phyloP scores from a whole-genome alignment of 2,113 vertebrate species.

The Sylvia atricapilla region DNA sequence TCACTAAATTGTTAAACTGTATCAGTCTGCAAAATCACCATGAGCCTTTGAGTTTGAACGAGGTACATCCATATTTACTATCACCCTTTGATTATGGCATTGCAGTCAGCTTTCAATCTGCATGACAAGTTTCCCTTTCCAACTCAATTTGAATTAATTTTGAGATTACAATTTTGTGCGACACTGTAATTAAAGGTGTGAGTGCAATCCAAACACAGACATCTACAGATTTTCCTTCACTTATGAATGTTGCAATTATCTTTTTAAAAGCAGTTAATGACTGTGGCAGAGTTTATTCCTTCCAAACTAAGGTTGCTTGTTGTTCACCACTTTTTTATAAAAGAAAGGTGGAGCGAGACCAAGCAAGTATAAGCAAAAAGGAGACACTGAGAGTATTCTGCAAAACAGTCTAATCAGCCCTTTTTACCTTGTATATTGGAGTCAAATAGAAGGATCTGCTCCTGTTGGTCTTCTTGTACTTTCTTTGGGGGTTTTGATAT shows the following conservation, averaged over 20 bases:
- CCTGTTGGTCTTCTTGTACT: not conserved
- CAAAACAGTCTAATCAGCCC: not conserved
- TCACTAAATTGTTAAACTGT: not conserved
- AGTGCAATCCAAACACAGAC: constrained; percentile 24
- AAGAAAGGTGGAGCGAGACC: not conserved
- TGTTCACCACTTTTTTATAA: not conserved
- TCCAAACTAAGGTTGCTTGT: not conserved
- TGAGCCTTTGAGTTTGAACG: not conserved
- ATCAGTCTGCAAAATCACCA: not conserved
- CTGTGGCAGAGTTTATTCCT: not conserved
- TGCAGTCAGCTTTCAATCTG: constrained; percentile 17
- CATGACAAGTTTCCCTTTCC: not conserved
- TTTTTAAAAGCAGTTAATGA: constrained; percentile 28
- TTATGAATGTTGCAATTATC: not conserved
- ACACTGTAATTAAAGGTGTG: not conserved
- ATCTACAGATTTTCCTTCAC: constrained; percentile 8
- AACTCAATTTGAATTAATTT: constrained; percentile 42
- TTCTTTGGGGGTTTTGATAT: not conserved
- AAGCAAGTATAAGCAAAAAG: not conserved
- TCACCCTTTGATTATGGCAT: not conserved
- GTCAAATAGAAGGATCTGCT: not conserved
- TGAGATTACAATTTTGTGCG: not conserved
- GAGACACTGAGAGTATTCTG: not conserved
- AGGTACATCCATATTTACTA: not conserved
- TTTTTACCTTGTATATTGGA: not conserved